These are phyloP conservation scores for Protobothrops mucrosquamatus DNA, from an alignment of 2,113 vertebrate genomes.

Conservation along the genomic window DNA sequence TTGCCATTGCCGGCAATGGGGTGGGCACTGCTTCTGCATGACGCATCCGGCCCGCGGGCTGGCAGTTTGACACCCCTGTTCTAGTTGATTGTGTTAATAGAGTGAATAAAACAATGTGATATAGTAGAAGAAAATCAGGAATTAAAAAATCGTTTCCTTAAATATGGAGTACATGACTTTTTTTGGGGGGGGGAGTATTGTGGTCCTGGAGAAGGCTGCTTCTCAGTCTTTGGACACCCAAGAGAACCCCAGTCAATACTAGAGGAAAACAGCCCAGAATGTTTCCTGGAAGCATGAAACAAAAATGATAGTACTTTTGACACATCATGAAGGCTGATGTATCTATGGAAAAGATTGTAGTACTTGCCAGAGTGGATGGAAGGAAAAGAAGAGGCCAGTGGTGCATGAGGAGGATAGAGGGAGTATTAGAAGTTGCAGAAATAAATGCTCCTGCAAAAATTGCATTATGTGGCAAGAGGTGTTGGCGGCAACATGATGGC, in stretches of 20 bases:
- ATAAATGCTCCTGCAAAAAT: neutral
- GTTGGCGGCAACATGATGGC: neutral
- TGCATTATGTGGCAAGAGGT: neutral
- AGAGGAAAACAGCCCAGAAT: neutral
- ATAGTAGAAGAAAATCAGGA: neutral
- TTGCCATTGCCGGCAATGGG: no score
- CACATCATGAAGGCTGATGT: neutral
- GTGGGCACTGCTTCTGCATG: no score
- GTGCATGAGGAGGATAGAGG: neutral
- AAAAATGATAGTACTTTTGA: neutral
- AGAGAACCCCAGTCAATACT: neutral
- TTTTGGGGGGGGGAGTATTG: neutral
- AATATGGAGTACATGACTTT: neutral
- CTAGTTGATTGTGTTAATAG: neutral
- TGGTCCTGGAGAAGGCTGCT: neutral
- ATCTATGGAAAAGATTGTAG: neutral
- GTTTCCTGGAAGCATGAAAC: neutral
- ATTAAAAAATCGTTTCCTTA: neutral
- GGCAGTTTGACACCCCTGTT: no score
- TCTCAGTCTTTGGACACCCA: neutral
- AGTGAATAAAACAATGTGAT: neutral
- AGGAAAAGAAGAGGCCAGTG: neutral
- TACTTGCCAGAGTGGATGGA: neutral
- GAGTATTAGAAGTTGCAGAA: neutral
- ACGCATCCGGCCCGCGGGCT: no score